Evolutionary conservation across 2,888 invertebrate species (phyloP), one percentile per base, ranked within the genome.

Genomic region (Branchipolynoe longqiensis): DNA sequence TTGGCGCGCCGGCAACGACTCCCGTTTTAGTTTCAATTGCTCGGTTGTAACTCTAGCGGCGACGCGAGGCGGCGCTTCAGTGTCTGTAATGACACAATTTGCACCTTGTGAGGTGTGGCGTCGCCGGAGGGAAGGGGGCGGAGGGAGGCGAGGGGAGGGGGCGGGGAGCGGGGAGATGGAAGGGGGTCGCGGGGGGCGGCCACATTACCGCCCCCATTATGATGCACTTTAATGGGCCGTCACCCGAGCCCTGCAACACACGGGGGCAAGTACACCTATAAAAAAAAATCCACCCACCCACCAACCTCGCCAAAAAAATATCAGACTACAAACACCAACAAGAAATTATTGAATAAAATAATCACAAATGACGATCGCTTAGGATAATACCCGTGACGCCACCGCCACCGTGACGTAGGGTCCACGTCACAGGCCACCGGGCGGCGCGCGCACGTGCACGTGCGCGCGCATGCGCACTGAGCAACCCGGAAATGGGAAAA

Each of bases 1-100:
- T 22, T 28, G 4, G 28, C 33, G 64, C 33, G 64, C 28, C 38
- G 69, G n/a, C 33, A 78, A 78, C 48, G 54, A 54, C 78, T 41
- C 54, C 73, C 41, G 31, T 78, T 78, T 78, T 28, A 54, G 41
- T 78, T 78, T 78, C 41, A 78, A 78, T 78, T 48, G 78, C 48
- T 41, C 25, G n/a, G 41, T n/a, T 78, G 78, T 78, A 78, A 78
- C 78, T 78, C 48, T 54, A 78, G 78, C 48, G 78, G 48, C 48
- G 41, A 41, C 41, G 78, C 25, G 48, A 33, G 25, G 54, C 0
- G 18, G 73, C 41, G 12, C 25, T 73, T 78, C 48, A 78, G 48
- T 41, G 48, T 41, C 48, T 48, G 48, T 78, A 78, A 78, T 78
- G 78, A 78, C 78, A 41, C 78, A 54, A 78, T 78, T 78, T 54